Percentiles rank a stretch among this genome's conserved stretches.
phyloP scores from a whole-genome alignment of 2,797 vertebrate genomes.

The Diceros bicornis region DNA sequence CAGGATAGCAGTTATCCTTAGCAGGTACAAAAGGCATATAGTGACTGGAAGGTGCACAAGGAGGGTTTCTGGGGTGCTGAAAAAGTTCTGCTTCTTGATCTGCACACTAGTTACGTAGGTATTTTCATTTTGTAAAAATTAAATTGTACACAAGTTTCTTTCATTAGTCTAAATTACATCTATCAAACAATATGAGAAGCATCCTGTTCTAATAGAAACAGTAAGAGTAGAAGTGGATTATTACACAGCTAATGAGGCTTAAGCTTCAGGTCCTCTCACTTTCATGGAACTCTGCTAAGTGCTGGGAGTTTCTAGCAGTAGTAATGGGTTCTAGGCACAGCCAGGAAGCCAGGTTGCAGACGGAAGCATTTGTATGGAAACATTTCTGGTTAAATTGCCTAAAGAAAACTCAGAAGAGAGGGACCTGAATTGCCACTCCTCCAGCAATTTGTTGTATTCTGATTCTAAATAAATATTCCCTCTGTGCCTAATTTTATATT shows the following conservation, averaged over 20 bases:
- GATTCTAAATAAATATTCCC: background rate
- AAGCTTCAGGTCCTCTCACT: background rate
- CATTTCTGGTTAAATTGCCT: background rate
- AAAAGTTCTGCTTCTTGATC: background rate
- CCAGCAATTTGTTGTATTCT: background rate
- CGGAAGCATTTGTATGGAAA: background rate
- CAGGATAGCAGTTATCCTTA: background rate
- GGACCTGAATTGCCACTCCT: background rate
- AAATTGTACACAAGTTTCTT: background rate
- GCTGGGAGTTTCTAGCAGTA: background rate
- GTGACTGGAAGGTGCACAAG: background rate
- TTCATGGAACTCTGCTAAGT: background rate
- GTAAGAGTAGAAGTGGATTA: background rate
- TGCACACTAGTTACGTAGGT: background rate
- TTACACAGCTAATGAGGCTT: background rate
- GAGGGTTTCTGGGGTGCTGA: background rate
- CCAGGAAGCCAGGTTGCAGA: background rate
- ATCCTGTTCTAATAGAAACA: background rate
- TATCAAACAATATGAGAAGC: background rate
- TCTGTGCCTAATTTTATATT: background rate
- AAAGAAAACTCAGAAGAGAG: background rate
- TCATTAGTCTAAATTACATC: background rate
- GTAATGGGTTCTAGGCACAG: background rate
- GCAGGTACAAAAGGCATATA: too few species aligned
- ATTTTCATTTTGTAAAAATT: background rate